Base-by-base conservation (phyloP, 2,113 vertebrate genomes). In the Micromys minutus region DNA sequence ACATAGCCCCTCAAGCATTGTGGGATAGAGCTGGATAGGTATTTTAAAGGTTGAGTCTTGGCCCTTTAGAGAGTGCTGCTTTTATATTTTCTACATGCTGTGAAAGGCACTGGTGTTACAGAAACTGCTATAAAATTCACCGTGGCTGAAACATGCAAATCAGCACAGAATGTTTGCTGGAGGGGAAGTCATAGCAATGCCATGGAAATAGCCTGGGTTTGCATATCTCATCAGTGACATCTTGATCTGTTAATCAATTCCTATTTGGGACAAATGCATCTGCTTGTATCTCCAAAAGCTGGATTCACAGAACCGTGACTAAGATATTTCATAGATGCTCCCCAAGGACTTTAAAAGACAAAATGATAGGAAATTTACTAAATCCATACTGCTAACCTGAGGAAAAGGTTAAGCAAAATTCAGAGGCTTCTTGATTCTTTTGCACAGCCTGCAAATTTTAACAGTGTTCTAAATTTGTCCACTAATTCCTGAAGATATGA, bases 241-340 rank as follows among this genome's bases (percentile, higher is more conserved):
- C 95, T 95, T 96, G 94, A 95, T 97, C 81, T 93, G 87, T 89
- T 96, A 96, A 97, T 96, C 96, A 97, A 94, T 97, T 97, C 79
- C 77, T 97, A 92, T 96, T 97, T 95, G 90, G 96, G 72, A 97
- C 95, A 97, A 97, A 96, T 93, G 92, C 90, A 80, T 95, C 90
- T 96, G 88, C 90, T 93, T 89, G 69, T 96, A 96, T 96, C 63
- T 96, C 89, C 86, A 84, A 97, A 95, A 95, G 84, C 81, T 87
- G 85, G 77, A 96, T 89, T 90, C 94, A 96, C 36, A 91, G 88
- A 96, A 91, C 94, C 21, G 5, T 95, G 95, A 97, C 92, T 94
- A 93, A 96, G 96, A 93, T 97, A 96, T 93, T 97, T 96, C 59
- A n/a, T 72, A 93, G 95, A 94, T 91, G 36, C 34, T 96, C 63